Conservation (phyloP, 2,113 vertebrate genomes). For the Talpa occidentalis region DNA sequence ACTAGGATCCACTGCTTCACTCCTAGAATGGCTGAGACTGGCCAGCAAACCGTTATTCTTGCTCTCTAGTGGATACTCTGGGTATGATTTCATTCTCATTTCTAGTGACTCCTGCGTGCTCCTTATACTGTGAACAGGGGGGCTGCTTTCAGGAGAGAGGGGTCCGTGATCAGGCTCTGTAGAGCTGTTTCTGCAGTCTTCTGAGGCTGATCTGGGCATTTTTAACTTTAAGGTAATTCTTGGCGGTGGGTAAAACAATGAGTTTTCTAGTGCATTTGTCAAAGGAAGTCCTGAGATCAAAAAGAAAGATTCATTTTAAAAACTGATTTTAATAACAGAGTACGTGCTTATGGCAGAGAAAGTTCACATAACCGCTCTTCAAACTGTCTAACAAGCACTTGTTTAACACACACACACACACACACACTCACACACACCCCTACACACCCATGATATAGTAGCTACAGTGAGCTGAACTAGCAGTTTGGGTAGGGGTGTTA, state of each 20-base stretch:
- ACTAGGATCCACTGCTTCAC: constrained; percentile 80
- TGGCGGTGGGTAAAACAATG: constrained; percentile 93
- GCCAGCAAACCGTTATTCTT: constrained; percentile 89
- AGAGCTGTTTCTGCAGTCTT: constrained; percentile 89
- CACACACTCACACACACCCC: too few species aligned
- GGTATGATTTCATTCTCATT: constrained; percentile 87
- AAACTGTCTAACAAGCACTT: neutral
- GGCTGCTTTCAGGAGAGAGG: constrained; percentile 89
- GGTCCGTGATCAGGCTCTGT: constrained; percentile 90
- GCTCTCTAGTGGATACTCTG: constrained; percentile 87
- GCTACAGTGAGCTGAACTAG: neutral
- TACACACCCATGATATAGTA: neutral
- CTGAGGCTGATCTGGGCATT: constrained; percentile 92
- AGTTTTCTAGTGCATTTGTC: constrained; percentile 91
- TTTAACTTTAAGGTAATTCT: constrained; percentile 98
- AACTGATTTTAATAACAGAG: constrained; percentile 37
- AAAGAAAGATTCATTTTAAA: constrained; percentile 72
- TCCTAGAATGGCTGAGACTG: constrained; percentile 79
- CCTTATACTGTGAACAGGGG: constrained; percentile 78
- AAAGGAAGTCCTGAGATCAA: constrained; percentile 89
- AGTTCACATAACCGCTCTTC: neutral
- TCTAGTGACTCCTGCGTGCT: constrained; percentile 82
- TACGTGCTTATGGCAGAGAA: neutral
- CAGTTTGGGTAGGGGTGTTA: neutral
- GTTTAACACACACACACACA: neutral